Conservation (phyloP, 2,888 invertebrate species). For the Drosophila stalkeri region DNA sequence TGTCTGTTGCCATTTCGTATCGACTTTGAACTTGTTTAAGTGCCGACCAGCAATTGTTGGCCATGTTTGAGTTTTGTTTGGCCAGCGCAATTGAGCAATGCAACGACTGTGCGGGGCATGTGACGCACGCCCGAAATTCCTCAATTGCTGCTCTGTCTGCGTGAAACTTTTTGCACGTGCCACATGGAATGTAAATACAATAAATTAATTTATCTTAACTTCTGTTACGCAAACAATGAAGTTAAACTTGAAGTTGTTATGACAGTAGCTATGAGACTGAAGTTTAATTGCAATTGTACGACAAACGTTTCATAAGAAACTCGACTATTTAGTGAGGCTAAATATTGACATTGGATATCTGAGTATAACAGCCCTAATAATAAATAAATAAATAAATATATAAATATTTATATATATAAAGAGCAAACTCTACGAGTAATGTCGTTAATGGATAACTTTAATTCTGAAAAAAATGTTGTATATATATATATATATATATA, state of each 20-base stretch:
- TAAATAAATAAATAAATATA: not conserved
- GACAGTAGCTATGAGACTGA: conserved; percentile 10
- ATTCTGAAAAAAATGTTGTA: not conserved
- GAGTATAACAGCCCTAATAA: not conserved
- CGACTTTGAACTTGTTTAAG: conserved; percentile 65
- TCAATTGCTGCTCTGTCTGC: conserved; percentile 25
- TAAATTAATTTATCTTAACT: conserved; percentile 56
- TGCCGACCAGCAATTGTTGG: conserved; percentile 43
- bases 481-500: too few relatives aligned
- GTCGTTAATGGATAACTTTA: not conserved
- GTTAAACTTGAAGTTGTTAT: conserved; percentile 16
- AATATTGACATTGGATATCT: not conserved
- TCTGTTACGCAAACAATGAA: conserved; percentile 43
- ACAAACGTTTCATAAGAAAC: not conserved
- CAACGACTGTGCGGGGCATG: conserved; percentile 4
- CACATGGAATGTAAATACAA: conserved; percentile 61
- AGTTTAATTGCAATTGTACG: conserved; percentile 48
- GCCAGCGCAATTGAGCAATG: conserved; percentile 21
- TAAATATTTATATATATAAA: not conserved
- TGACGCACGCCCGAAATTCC: conserved; percentile 15
- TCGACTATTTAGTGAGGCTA: not conserved
- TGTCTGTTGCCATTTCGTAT: conserved; percentile 29
- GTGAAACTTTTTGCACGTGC: conserved; percentile 61
- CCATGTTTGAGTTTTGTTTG: conserved; percentile 49
- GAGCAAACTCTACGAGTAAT: not conserved